A percentile compares a stretch with the other conserved stretches of the same genome.
These are phyloP conservation scores for Heliothis subflexa DNA, from an alignment of 1,140 invertebrate species.

Conservation along the genomic window DNA sequence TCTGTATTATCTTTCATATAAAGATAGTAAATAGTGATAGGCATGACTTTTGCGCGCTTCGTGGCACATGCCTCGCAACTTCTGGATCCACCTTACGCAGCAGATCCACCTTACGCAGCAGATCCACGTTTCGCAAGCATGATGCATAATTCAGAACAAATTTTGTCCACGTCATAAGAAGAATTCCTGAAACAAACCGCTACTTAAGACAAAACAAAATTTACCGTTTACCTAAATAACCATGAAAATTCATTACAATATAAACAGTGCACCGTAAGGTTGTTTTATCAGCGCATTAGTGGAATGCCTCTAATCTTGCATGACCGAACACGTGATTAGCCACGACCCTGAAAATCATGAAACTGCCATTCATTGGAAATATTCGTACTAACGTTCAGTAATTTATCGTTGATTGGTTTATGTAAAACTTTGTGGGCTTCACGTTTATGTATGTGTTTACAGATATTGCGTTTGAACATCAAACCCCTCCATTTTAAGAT, in stretches of 20 bases:
- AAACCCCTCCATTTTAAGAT: too few relatives aligned
- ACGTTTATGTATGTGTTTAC: neutral
- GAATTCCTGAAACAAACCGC: too few relatives aligned
- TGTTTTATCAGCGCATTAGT: slow-evolving; percentile 8
- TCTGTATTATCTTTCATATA: too few relatives aligned
- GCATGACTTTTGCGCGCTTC: too few relatives aligned
- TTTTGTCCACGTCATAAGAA: too few relatives aligned
- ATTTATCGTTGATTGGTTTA: neutral
- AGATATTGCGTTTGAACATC: neutral
- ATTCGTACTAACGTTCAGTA: neutral
- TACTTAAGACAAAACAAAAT: too few relatives aligned
- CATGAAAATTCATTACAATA: neutral
- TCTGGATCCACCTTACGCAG: too few relatives aligned
- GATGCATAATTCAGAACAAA: neutral
- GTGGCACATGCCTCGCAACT: too few relatives aligned
- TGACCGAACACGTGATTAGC: slow-evolving; percentile 13
- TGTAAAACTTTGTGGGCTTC: neutral
- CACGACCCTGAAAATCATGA: neutral
- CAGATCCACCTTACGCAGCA: too few relatives aligned
- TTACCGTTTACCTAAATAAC: neutral
- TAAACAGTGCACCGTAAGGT: neutral
- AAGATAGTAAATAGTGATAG: too few relatives aligned
- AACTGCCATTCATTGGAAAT: neutral
- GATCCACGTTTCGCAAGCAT: too few relatives aligned
- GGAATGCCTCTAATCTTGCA: slow-evolving; percentile 7